phyloP scores from a whole-genome alignment of 2,113 vertebrate genomes.

The Tretioscincus oriximinensis region DNA sequence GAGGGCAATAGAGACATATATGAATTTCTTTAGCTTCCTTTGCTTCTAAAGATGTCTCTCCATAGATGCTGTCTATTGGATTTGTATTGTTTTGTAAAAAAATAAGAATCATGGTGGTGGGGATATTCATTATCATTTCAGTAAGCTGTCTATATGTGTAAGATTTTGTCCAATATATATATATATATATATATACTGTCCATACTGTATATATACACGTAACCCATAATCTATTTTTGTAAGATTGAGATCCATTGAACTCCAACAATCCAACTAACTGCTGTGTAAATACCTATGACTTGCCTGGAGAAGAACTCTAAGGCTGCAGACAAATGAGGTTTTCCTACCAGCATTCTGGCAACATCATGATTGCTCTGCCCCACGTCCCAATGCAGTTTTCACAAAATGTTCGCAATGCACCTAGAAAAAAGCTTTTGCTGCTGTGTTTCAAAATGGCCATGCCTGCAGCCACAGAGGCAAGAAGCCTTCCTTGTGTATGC shows the following conservation, averaged over 20 bases:
- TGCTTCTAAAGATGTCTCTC: rapidly evolving
- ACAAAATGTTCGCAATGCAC: too few relatives aligned
- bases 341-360: too few relatives aligned
- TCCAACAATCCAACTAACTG: not conserved
- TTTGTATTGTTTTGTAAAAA: too few relatives aligned
- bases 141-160: not conserved
- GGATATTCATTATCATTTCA: not conserved
- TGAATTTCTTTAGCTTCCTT: not conserved
- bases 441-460: too few relatives aligned
- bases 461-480: too few relatives aligned
- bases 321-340: too few relatives aligned
- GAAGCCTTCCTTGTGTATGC: too few relatives aligned
- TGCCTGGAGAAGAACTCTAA: not conserved
- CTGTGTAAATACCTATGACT: not conserved
- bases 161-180: not conserved
- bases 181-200: too few relatives aligned
- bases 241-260: not conserved
- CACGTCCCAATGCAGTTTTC: too few relatives aligned
- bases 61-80: not conserved
- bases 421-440: too few relatives aligned
- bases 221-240: not conserved
- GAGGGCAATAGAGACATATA: slow-evolving; percentile 59
- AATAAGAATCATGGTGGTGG: not conserved
- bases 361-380: too few relatives aligned
- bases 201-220: too few relatives aligned